Base-by-base conservation (phyloP, 2,113 vertebrate genomes). In the Xyrauchen texanus region DNA sequence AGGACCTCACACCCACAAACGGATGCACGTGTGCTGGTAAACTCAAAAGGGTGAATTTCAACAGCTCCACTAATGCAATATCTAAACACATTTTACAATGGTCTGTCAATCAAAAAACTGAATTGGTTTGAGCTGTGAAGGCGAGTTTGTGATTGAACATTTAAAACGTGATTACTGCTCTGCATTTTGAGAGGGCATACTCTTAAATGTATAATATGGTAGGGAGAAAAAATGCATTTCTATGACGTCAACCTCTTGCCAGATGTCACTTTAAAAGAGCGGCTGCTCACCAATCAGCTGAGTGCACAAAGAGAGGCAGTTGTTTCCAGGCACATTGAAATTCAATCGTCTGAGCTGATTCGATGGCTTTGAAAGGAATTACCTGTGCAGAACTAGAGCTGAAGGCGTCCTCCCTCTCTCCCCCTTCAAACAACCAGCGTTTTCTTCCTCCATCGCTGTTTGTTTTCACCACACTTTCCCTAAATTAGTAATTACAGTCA, bases 401-500 rank as follows among this genome's bases (percentile, higher is more conserved):
- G 81, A 77, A 87, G 82, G 88, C 87, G 71, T 65, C 61, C 52
- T 74, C 70, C 6, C 68, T 68, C 75, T 64, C 65, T 63, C 64
- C 80, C 69, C 81, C 55, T 82, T 82, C 85, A 87, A 90, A 90
- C 85, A 86, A 85, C 86, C 79, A 52, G 60, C 86, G 74, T 87
- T 87, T 90, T 86, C 85, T 80, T 78, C 21, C 87, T 83, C 68
- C 12, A 53, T 34, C 16, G 49, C 82, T 86, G 85, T 92, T 93
- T 92, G 90, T 91, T 92, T 92, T 87, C 81, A 58, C 86, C 52
- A 68, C 90, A 90, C 89, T 91, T 91, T 88, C 85, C 85, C 87
- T 91, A 93, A 93, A 92, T 93, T 89, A 93, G 90, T 89, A 90
- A 92, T 92, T 91, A 91, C 86, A 90, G 84, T 88, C 86, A 74